Percentiles rank a stretch among this genome's conserved stretches.
Conservation (phyloP, 2,797 vertebrate species). For the Phrynocephalus forsythii region DNA sequence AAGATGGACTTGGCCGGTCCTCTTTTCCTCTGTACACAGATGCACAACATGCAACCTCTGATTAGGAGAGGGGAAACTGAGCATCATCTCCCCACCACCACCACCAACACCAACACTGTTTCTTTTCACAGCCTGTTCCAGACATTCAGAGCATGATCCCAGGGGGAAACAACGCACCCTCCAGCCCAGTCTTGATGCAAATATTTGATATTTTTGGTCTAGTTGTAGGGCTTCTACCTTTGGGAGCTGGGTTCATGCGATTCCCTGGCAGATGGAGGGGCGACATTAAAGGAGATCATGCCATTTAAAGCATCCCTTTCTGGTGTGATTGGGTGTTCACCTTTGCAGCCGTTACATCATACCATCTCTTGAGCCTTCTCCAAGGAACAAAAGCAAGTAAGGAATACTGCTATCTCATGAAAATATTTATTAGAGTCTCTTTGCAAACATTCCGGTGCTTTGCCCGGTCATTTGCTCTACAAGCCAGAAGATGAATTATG, state of each 20-base stretch:
- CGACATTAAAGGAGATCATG: too few species aligned
- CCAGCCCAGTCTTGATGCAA: too few species aligned
- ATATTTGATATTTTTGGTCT: too few species aligned
- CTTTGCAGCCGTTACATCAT: slow-evolving; percentile 49
- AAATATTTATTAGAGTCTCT: slow-evolving; percentile 33
- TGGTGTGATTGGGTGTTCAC: too few species aligned
- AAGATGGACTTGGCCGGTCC: slow-evolving; percentile 76
- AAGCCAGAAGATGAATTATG: neutral
- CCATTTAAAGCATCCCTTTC: too few species aligned
- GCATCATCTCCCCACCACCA: slow-evolving; percentile 47
- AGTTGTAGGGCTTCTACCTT: slow-evolving; percentile 59
- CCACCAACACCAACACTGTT: too few species aligned
- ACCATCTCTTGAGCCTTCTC: slow-evolving; percentile 68
- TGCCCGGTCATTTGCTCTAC: slow-evolving; percentile 30
- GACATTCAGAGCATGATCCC: too few species aligned
- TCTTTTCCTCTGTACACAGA: slow-evolving; percentile 61
- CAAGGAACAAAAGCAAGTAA: slow-evolving; percentile 57
- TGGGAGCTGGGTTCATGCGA: too few species aligned
- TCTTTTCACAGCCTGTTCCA: too few species aligned
- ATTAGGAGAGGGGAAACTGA: slow-evolving; percentile 78
- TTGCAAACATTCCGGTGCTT: slow-evolving; percentile 51
- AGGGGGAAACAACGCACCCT: too few species aligned
- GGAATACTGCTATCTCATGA: slow-evolving; percentile 46
- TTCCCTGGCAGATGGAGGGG: too few species aligned
- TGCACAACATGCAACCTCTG: slow-evolving; percentile 72